Conservation (phyloP, 2,113 vertebrate species). For the Neogobius melanostomus region DNA sequence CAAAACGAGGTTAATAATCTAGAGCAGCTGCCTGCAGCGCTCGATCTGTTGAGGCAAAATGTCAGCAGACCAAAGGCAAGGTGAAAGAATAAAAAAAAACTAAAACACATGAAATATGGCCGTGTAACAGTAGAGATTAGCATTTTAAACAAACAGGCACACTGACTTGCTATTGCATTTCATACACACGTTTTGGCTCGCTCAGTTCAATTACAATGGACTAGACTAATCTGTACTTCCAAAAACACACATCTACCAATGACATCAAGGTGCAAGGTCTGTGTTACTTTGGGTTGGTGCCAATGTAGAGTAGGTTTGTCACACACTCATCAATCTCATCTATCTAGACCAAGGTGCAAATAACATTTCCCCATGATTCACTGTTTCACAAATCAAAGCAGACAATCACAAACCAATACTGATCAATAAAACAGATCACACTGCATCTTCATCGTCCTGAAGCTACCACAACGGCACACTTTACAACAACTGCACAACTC, state of each 20-base stretch:
- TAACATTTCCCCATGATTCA: constrained; percentile 33
- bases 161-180: constrained; percentile 40
- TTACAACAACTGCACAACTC: not conserved
- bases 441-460: not conserved
- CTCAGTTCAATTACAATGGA: constrained; percentile 45
- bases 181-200: constrained; percentile 51
- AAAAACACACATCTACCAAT: constrained; percentile 24
- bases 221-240: constrained; percentile 9
- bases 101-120: constrained; percentile 46
- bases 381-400: constrained; percentile 4
- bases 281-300: constrained; percentile 61
- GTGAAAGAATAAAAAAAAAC: constrained; percentile 16
- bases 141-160: constrained; percentile 24
- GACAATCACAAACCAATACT: constrained; percentile 41
- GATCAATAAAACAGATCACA: constrained; percentile 18
- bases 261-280: constrained; percentile 60
- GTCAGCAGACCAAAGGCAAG: constrained; percentile 9
- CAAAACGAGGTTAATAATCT: constrained; percentile 29
- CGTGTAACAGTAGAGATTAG: constrained; percentile 34
- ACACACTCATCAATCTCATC: constrained; percentile 50
- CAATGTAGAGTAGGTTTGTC: constrained; percentile 26
- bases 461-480: not conserved
- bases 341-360: constrained; percentile 59
- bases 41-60: constrained; percentile 35
- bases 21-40: constrained; percentile 65